Evolutionary conservation across 2,113 vertebrate species (phyloP).

Genomic region (Vombatus ursinus): DNA sequence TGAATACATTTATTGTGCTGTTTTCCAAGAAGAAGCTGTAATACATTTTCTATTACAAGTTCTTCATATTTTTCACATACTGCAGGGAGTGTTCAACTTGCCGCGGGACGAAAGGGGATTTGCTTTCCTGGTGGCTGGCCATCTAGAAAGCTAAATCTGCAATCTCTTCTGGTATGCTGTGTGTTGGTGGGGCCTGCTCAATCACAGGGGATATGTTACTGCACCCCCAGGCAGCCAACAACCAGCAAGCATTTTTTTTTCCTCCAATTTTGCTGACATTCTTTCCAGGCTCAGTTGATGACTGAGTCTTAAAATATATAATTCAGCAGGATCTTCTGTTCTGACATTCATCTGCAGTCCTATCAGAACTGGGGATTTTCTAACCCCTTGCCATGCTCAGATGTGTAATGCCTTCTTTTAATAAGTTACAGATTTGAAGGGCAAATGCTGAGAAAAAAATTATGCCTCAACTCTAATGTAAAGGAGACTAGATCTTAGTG

Average conservation of each 20-base stretch:
- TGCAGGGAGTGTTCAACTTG: constrained; percentile 49
- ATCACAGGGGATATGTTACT: constrained; percentile 71
- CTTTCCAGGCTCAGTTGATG: constrained; percentile 86
- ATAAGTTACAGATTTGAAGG: constrained; percentile 71
- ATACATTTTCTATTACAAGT: constrained; percentile 50
- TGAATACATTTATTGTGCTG: constrained; percentile 46
- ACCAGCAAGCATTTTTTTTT: constrained; percentile 73
- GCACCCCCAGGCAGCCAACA: constrained; percentile 71
- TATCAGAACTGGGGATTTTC: constrained; percentile 61
- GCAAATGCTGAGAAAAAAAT: constrained; percentile 57
- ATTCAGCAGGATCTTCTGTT: constrained; percentile 72
- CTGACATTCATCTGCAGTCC: constrained; percentile 73
- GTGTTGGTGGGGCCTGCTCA: constrained; percentile 74
- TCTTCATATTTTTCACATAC: constrained; percentile 66
- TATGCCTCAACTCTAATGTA: constrained; percentile 70
- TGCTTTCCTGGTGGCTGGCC: constrained; percentile 64
- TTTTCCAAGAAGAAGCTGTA: constrained; percentile 40
- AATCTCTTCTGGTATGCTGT: constrained; percentile 68
- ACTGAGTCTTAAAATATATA: constrained; percentile 73
- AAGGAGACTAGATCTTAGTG: constrained; percentile 52
- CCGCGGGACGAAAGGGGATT: constrained; percentile 48
- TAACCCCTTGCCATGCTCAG: constrained; percentile 66
- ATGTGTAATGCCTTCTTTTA: constrained; percentile 65
- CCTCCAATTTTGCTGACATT: constrained; percentile 81
- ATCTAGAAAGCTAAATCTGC: constrained; percentile 59